Evolutionary conservation across 2,888 invertebrate species (phyloP).

Genomic region (Drosophila hawaiiensis): DNA sequence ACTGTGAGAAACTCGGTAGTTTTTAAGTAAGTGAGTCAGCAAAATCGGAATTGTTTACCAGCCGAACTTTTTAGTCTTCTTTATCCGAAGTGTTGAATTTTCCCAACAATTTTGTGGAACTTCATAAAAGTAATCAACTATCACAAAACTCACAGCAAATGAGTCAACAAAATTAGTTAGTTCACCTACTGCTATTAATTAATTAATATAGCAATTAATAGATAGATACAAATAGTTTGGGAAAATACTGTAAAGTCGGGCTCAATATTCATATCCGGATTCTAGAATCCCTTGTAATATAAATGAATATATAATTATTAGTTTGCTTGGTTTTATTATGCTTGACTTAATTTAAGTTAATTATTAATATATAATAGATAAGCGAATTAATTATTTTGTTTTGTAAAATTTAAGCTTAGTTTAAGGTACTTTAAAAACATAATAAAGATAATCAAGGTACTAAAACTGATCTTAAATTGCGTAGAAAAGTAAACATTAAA

Average conservation of each 20-base stretch:
- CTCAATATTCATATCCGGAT: not conserved
- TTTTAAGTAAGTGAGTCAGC: not conserved
- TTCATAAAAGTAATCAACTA: not conserved
- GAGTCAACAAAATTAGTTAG: not conserved
- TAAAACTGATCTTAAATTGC: too few relatives aligned
- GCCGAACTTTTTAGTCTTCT: not conserved
- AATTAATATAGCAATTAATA: not conserved
- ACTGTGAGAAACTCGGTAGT: not conserved
- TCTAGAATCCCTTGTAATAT: not conserved
- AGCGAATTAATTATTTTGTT: too few relatives aligned
- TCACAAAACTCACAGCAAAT: not conserved
- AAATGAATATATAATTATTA: too few relatives aligned
- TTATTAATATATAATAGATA: too few relatives aligned
- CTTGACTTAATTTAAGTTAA: too few relatives aligned
- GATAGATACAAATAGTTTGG: not conserved
- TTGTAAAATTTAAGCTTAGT: too few relatives aligned
- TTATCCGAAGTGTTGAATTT: not conserved
- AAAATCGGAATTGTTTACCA: not conserved
- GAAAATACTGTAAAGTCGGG: not conserved
- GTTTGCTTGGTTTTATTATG: too few relatives aligned
- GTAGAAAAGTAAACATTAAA: too few relatives aligned
- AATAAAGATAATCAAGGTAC: too few relatives aligned
- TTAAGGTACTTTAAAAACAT: too few relatives aligned
- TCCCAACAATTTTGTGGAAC: not conserved
- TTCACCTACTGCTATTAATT: not conserved